phyloP scores from a whole-genome alignment of 2,888 invertebrate species.

The Mythimna albipuncta region DNA sequence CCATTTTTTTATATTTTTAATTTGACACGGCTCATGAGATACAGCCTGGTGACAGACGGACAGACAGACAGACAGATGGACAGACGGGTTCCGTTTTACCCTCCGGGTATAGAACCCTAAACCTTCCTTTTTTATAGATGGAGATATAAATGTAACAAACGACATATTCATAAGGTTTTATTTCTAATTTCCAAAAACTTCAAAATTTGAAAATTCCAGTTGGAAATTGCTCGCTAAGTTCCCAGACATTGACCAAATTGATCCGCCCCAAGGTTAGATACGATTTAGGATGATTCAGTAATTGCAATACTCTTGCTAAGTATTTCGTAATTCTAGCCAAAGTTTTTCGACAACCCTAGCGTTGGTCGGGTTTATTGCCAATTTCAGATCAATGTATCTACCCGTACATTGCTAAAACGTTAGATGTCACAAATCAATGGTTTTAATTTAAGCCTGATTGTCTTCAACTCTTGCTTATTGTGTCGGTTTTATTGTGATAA shows the following conservation, averaged over 20 bases:
- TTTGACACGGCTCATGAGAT: no score
- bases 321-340: slow-evolving; percentile 22
- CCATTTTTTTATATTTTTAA: no score
- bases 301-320: slow-evolving; percentile 22
- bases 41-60: no score
- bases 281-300: slow-evolving; percentile 34
- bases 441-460: slow-evolving; percentile 35
- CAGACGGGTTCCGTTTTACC: no score
- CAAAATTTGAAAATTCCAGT: background rate
- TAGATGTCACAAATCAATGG: slow-evolving; percentile 33
- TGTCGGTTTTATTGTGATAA: background rate
- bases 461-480: slow-evolving; percentile 1
- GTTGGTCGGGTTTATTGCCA: slow-evolving; percentile 49
- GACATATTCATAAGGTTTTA: background rate
- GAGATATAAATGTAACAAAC: background rate
- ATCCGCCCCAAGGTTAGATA: slow-evolving; percentile 8
- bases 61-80: no score
- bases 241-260: slow-evolving; percentile 6
- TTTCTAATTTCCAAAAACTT: background rate
- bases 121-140: background rate
- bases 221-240: slow-evolving; percentile 25
- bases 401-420: slow-evolving; percentile 24
- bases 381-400: slow-evolving; percentile 50
- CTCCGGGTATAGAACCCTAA: no score
- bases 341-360: slow-evolving; percentile 44